Evolutionary conservation across 2,888 invertebrate species (phyloP), one percentile per base, ranked within the genome.

Genomic region (Nomada goodeniana): DNA sequence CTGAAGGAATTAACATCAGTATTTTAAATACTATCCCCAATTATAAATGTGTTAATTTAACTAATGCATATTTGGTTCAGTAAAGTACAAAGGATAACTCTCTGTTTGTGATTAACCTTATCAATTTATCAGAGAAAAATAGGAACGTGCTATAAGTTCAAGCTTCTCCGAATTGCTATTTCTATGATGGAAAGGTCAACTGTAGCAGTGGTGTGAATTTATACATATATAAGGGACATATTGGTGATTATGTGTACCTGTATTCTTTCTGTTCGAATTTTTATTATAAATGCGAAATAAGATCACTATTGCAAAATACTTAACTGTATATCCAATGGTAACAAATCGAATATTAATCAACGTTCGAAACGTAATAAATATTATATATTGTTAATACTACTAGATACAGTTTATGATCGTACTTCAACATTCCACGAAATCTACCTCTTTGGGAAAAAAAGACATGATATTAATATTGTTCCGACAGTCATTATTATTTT

Each of bases 401-500:
- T n/a, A 36, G 7, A 4, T 47, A 26, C 26, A 4, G 9, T 9
- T 74, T 4, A 11, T 15, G 50, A 26, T 23, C 50, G 47, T 65
- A 71, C 23, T 64, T 47, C 1, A 68, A 82, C 80, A 82, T 82
- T 80, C 76, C 81, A 72, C 47, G 50, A 36, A 68, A 55, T 57
- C 76, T 72, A 80, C 50, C 50, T 72, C 59, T 60, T 26, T 53
- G 5, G 10, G 18, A 15, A 18, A 36, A 55, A 53, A 59, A 2
- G 42, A 10, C 2, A 55, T 13, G 18, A 60, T 59, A 47, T 44
- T 29, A 20, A 23, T 65, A 18, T 75, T 63, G 53, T 26, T 42
- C 13, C 26, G 36, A 2, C 50, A 60, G 64, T n/a, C 42, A n/a
- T 61, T 70, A 74, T 9, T 78, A 26, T 55, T 63, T 67, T 57